Conservation (phyloP, 2,888 invertebrate species). For the Chrysolina haemoptera region DNA sequence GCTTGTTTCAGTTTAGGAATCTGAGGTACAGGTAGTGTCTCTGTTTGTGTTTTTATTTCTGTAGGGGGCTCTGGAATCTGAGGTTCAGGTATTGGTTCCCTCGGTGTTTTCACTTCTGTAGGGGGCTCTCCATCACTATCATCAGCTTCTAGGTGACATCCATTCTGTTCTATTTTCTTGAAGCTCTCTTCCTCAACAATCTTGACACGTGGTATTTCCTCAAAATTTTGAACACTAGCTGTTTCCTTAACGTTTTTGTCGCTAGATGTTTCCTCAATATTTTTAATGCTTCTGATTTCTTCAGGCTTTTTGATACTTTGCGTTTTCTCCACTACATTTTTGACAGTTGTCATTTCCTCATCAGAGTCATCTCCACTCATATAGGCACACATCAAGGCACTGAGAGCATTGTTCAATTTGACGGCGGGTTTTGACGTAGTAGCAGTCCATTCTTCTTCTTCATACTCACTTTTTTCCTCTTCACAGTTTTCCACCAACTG, state of each 20-base stretch:
- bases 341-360: slow-evolving; percentile 16
- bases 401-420: slow-evolving; percentile 72
- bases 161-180: neutral
- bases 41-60: slow-evolving; percentile 71
- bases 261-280: too few relatives aligned
- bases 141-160: slow-evolving; percentile 1
- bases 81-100: too few relatives aligned
- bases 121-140: slow-evolving; percentile 71
- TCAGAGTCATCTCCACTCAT: slow-evolving; percentile 71
- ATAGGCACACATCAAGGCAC: slow-evolving; percentile 74
- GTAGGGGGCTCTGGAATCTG: slow-evolving; percentile 69
- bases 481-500: slow-evolving; percentile 55
- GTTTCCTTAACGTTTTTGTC: too few relatives aligned
- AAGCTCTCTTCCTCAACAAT: neutral
- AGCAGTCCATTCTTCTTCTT: slow-evolving; percentile 64
- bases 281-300: neutral
- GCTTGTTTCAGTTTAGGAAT: slow-evolving; percentile 25
- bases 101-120: slow-evolving; percentile 71
- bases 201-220: slow-evolving; percentile 4
- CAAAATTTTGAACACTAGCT: too few relatives aligned
- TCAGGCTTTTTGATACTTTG: neutral
- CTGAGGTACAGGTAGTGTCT: slow-evolving; percentile 41
- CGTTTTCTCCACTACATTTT: neutral
- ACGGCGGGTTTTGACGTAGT: slow-evolving; percentile 39
- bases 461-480: slow-evolving; percentile 60